Evolutionary conservation across 64 coral and sea anemone species (phyloP).

Genomic region (Stichodactyla helianthus): DNA sequence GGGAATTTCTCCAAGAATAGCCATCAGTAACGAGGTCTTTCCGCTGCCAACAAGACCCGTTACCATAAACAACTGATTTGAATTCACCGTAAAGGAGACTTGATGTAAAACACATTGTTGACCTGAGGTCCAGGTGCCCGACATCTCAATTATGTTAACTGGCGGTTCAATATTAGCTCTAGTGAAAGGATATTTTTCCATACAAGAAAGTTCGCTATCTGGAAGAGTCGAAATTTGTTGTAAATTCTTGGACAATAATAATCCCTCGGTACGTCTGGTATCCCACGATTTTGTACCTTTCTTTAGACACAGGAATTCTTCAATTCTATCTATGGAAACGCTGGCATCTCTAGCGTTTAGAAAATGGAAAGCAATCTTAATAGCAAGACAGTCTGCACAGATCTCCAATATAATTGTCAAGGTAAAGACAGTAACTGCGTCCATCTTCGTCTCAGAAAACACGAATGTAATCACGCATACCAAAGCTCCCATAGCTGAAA

Average conservation of each 20-base stretch:
- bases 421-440: not conserved
- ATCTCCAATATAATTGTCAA: not conserved
- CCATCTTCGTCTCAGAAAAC: not conserved
- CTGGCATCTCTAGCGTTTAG: not conserved
- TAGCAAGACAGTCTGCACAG: not conserved
- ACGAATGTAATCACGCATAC: not conserved
- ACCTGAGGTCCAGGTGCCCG: not conserved
- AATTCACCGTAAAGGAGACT: not conserved
- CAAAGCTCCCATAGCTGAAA: not conserved
- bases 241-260: not conserved
- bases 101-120: not conserved
- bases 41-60: conserved; percentile 23
- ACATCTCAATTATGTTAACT: not conserved
- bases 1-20: conserved; percentile 10
- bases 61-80: not conserved
- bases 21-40: conserved; percentile 32
- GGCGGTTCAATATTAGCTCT: not conserved
- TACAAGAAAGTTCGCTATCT: not conserved
- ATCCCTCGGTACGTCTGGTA: not conserved
- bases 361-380: not conserved
- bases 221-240: not conserved
- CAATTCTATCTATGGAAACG: not conserved
- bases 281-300: not conserved
- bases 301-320: not conserved
- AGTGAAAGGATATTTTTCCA: not conserved